Evolutionary conservation across 2,888 invertebrate species (phyloP).

Genomic region (Diadromus collaris): DNA sequence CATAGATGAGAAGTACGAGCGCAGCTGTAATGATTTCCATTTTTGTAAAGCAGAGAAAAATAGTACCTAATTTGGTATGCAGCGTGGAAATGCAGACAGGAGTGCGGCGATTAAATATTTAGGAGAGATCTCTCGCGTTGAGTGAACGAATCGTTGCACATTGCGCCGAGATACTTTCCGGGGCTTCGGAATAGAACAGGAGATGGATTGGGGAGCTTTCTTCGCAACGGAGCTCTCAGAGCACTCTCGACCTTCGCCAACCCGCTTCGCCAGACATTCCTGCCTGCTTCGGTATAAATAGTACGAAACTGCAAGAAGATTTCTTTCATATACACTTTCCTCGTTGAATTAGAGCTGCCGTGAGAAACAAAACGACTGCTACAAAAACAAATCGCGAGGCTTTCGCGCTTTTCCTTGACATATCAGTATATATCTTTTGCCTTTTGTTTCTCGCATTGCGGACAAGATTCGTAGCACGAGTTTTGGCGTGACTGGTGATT

Average conservation of each 20-base stretch:
- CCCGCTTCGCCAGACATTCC: conserved; percentile 31
- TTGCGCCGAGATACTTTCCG: conserved; percentile 29
- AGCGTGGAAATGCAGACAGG: conserved; percentile 49
- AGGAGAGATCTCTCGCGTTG: conserved; percentile 50
- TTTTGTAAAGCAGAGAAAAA: background rate
- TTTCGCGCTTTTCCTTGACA: background rate
- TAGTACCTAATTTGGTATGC: background rate
- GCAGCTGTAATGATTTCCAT: background rate
- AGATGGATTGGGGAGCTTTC: conserved; percentile 59
- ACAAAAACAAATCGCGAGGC: conserved; percentile 22
- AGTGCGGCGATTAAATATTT: conserved; percentile 56
- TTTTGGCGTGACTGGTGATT: conserved; percentile 34
- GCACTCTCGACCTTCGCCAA: conserved; percentile 56
- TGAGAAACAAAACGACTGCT: conserved; percentile 10
- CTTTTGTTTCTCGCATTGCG: conserved; percentile 20
- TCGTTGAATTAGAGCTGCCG: conserved; percentile 49
- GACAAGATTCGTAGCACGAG: conserved; percentile 13
- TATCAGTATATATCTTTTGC: background rate
- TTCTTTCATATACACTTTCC: conserved; percentile 49
- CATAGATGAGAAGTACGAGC: background rate
- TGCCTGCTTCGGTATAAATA: conserved; percentile 41
- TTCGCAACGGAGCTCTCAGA: conserved; percentile 40
- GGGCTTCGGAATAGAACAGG: conserved; percentile 18
- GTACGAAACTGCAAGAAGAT: conserved; percentile 44
- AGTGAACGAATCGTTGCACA: conserved; percentile 41